Evolutionary conservation across 2,888 invertebrate genomes (phyloP).

Genomic region (Galerucella nymphaeae): DNA sequence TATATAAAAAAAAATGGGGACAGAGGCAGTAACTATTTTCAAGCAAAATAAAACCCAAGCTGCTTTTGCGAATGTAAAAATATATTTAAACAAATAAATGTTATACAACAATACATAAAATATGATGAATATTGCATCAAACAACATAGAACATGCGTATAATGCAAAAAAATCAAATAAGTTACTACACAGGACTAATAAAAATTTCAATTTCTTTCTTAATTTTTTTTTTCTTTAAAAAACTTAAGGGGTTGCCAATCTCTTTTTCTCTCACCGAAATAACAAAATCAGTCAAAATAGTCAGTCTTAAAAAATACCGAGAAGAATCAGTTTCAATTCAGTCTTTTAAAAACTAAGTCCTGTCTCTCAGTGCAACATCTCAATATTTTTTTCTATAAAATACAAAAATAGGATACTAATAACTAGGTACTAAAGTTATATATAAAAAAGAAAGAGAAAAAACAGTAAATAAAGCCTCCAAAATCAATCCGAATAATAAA

Average conservation of each 20-base stretch:
- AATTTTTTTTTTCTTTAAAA: slow-evolving; percentile 36
- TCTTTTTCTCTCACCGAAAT: slow-evolving; percentile 45
- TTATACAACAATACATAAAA: slow-evolving; percentile 67
- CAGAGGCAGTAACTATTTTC: slow-evolving; percentile 47
- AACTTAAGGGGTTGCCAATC: slow-evolving; percentile 65
- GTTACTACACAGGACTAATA: slow-evolving; percentile 56
- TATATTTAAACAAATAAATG: slow-evolving; percentile 67
- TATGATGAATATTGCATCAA: slow-evolving; percentile 66
- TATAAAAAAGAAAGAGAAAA: slow-evolving; percentile 37
- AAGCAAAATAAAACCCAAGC: slow-evolving; percentile 66
- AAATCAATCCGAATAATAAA: slow-evolving; percentile 41
- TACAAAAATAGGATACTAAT: slow-evolving; percentile 48
- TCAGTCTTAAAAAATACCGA: slow-evolving; percentile 62
- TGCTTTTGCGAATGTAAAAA: slow-evolving; percentile 66
- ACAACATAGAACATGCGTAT: slow-evolving; percentile 65
- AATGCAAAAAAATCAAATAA: slow-evolving; percentile 63
- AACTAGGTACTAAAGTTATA: slow-evolving; percentile 41
- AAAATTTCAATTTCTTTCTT: slow-evolving; percentile 55
- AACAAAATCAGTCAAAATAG: slow-evolving; percentile 65
- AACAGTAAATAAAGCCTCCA: slow-evolving; percentile 49
- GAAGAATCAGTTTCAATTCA: slow-evolving; percentile 56
- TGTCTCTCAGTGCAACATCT: slow-evolving; percentile 58
- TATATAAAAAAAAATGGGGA: slow-evolving; percentile 43
- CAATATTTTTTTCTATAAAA: slow-evolving; percentile 49
- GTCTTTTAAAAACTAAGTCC: slow-evolving; percentile 59